phyloP scores from a whole-genome alignment of 2,888 invertebrate species.

The Agrochola circellaris region DNA sequence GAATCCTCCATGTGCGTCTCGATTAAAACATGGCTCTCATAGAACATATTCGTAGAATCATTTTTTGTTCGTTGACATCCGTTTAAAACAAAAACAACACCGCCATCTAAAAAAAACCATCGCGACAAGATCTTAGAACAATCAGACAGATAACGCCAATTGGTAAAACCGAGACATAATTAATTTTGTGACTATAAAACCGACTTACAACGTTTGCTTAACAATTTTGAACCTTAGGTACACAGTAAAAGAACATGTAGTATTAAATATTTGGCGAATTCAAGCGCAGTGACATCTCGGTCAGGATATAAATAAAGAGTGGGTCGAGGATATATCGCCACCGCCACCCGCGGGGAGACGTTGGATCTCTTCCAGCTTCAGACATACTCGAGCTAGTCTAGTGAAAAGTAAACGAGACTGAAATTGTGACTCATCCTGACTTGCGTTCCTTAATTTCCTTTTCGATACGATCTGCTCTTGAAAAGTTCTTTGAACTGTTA shows the following conservation, averaged over 20 bases:
- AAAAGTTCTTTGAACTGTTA: conserved; percentile 40
- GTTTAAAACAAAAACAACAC: conserved; percentile 39
- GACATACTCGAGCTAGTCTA: conserved; percentile 43
- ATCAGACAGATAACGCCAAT: conserved; percentile 53
- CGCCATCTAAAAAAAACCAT: conserved; percentile 43
- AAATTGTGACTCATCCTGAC: conserved; percentile 47
- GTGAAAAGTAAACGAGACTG: conserved; percentile 48
- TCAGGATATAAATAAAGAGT: conserved; percentile 69
- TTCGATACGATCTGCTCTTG: conserved; percentile 42
- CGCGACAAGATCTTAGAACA: conserved; percentile 59
- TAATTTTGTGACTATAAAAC: conserved; percentile 36
- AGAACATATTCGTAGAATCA: conserved; percentile 40
- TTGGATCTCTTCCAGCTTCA: conserved; percentile 74
- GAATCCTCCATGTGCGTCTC: conserved; percentile 46
- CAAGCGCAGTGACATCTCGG: conserved; percentile 62
- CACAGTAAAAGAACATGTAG: conserved; percentile 38
- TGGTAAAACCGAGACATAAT: conserved; percentile 49
- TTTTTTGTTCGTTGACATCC: conserved; percentile 50
- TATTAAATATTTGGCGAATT: conserved; percentile 51
- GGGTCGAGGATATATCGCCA: conserved; percentile 68
- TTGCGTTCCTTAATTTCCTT: conserved; percentile 46
- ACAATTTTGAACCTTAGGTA: conserved; percentile 39
- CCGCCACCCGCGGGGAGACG: conserved; percentile 58
- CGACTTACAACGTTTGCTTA: conserved; percentile 1
- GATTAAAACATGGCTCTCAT: conserved; percentile 54